phyloP scores from a whole-genome alignment of 2,797 vertebrate species.

The Dermochelys coriacea region DNA sequence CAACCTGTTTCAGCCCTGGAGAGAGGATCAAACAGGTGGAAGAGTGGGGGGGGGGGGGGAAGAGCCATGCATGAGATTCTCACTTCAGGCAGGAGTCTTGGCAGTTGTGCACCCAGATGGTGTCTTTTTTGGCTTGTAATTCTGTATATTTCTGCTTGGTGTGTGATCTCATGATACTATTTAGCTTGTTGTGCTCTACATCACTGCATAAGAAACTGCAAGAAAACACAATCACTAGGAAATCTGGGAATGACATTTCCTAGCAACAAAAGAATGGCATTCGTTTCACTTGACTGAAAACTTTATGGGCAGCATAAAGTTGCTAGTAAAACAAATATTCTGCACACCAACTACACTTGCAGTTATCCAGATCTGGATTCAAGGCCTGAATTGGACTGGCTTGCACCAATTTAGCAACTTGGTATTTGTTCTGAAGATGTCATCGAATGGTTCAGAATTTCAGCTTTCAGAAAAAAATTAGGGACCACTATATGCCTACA shows the following conservation, averaged over 20 bases:
- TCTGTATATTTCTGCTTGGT: slow-evolving; percentile 31
- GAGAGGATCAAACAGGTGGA: slow-evolving; percentile 55
- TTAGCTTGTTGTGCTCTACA: slow-evolving; percentile 10
- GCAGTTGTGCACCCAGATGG: background rate
- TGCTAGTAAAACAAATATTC: slow-evolving; percentile 7
- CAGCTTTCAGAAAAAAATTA: background rate
- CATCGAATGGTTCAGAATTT: background rate
- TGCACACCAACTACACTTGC: background rate
- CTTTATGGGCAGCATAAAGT: background rate
- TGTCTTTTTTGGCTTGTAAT: slow-evolving; percentile 37
- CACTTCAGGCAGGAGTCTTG: slow-evolving; percentile 36
- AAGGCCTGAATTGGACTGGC: background rate
- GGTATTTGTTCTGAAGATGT: background rate
- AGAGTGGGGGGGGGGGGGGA: slow-evolving; percentile 30
- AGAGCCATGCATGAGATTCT: slow-evolving; percentile 31
- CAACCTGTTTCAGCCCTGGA: background rate
- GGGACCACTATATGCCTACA: background rate
- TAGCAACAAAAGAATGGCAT: background rate
- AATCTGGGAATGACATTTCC: slow-evolving; percentile 35
- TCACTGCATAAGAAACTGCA: background rate
- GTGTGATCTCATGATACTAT: slow-evolving; percentile 9
- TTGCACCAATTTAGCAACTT: background rate
- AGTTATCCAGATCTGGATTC: background rate
- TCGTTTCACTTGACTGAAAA: slow-evolving; percentile 30
- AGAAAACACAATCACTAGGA: slow-evolving; percentile 27